Percentiles rank a stretch among this genome's conserved stretches.
phyloP scores from a whole-genome alignment of 2,797 vertebrate species.

The Sebastes flavidus region DNA sequence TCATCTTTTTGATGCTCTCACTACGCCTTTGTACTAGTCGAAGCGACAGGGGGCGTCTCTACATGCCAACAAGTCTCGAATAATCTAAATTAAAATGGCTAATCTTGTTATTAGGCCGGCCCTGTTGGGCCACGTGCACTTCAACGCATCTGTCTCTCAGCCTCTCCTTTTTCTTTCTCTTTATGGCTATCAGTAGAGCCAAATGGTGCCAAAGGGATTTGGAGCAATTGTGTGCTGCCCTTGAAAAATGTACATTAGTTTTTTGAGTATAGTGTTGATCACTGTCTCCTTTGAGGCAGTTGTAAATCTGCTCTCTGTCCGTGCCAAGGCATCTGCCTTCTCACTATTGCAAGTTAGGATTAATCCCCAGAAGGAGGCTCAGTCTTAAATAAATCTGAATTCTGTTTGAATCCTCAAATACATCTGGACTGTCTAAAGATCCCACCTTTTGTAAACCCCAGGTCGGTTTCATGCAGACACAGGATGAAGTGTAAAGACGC shows the following conservation, averaged over 20 bases:
- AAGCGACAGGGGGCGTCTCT: constrained; percentile 50
- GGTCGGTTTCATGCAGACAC: constrained; percentile 27
- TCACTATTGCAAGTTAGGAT: constrained; percentile 44
- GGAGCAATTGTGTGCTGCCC: constrained; percentile 50
- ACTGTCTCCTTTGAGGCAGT: constrained; percentile 40
- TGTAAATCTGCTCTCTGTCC: constrained; percentile 35
- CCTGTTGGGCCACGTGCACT: constrained; percentile 56
- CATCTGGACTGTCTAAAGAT: constrained; percentile 46
- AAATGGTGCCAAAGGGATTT: constrained; percentile 58
- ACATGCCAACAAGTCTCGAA: constrained; percentile 66
- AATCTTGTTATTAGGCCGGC: constrained; percentile 76
- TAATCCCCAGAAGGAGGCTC: constrained; percentile 46
- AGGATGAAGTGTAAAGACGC: constrained; percentile 1
- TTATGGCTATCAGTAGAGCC: constrained; percentile 29
- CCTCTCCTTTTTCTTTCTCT: constrained; percentile 22
- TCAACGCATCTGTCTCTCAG: constrained; percentile 47
- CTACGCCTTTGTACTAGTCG: constrained; percentile 61
- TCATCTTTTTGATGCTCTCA: constrained; percentile 70
- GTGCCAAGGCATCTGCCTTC: constrained; percentile 49
- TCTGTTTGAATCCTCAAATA: constrained; percentile 33
- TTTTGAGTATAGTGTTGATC: constrained; percentile 47
- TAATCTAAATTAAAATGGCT: constrained; percentile 79
- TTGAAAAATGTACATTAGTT: constrained; percentile 68
- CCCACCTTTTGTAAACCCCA: constrained; percentile 37
- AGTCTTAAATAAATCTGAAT: constrained; percentile 31